phyloP scores from a whole-genome alignment of 1,140 invertebrate species.

The Euwallacea fornicatus region DNA sequence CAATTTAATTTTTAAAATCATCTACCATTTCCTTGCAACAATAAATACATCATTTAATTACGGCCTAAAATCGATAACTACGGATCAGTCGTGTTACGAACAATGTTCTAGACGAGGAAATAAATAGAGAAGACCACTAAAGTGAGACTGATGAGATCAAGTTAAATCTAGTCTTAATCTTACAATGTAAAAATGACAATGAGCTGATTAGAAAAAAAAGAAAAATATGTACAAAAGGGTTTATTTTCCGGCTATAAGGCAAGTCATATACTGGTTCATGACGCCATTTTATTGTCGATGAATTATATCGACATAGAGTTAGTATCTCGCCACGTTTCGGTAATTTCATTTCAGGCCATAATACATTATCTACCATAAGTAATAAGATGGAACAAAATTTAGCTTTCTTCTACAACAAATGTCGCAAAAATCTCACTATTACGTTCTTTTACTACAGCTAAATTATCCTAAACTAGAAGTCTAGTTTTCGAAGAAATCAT shows the following conservation, averaged over 20 bases:
- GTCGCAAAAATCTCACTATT: background rate
- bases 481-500: conserved; percentile 1
- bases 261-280: too few species aligned
- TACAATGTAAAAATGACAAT: background rate
- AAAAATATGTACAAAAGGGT: too few species aligned
- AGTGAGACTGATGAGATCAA: background rate
- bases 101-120: background rate
- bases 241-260: too few species aligned
- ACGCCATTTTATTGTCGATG: too few species aligned
- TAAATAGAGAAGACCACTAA: background rate
- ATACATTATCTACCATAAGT: background rate
- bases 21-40: conserved; percentile 19
- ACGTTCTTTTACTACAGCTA: background rate
- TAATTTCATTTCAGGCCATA: too few species aligned
- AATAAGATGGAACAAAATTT: background rate
- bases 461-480: background rate
- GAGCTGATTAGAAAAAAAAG: background rate
- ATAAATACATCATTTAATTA: conserved; percentile 27
- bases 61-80: conserved; percentile 21
- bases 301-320: too few species aligned
- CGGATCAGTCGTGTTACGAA: conserved; percentile 20
- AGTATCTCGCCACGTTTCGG: too few species aligned
- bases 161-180: background rate
- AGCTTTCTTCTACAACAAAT: conserved; percentile 2
- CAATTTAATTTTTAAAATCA: conserved; percentile 19